phyloP scores from a whole-genome alignment of 2,113 vertebrate species.

The Microcebus ravelobensis region DNA sequence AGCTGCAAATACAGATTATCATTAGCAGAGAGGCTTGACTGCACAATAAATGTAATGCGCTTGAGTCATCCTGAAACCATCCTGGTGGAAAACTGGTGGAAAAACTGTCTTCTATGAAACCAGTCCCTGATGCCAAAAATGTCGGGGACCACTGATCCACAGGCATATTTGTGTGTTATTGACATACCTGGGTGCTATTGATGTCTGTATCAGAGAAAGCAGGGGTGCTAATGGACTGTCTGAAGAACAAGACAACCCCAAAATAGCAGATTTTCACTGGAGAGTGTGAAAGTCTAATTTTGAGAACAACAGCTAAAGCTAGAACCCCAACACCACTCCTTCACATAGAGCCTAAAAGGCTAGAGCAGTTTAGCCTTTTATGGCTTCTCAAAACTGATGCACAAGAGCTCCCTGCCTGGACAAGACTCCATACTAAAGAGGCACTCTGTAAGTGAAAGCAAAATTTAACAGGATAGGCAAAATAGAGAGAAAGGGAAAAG shows the following conservation, averaged over 20 bases:
- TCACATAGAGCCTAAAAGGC: rapidly evolving
- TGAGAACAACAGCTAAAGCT: not conserved
- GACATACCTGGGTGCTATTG: not conserved
- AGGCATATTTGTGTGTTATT: not conserved
- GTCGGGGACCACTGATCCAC: no score
- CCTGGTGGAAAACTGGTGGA: no score
- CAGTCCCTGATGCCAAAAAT: no score
- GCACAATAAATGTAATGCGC: no score
- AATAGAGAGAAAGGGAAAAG: not conserved
- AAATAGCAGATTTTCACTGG: not conserved
- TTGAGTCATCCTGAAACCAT: no score
- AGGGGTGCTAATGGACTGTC: not conserved
- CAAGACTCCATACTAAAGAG: not conserved
- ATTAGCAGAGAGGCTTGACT: no score
- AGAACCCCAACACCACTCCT: not conserved
- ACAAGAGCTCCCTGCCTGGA: not conserved
- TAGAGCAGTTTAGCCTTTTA: not conserved
- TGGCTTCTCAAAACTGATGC: not conserved
- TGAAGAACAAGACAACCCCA: not conserved
- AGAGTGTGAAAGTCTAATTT: not conserved
- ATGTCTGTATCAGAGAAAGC: not conserved
- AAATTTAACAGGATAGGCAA: not conserved
- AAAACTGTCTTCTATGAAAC: no score
- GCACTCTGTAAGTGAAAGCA: not conserved
- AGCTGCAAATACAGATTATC: no score